These are phyloP conservation scores for Drosophila algonquin DNA, from an alignment of 2,888 invertebrate genomes.

Conservation along the genomic window DNA sequence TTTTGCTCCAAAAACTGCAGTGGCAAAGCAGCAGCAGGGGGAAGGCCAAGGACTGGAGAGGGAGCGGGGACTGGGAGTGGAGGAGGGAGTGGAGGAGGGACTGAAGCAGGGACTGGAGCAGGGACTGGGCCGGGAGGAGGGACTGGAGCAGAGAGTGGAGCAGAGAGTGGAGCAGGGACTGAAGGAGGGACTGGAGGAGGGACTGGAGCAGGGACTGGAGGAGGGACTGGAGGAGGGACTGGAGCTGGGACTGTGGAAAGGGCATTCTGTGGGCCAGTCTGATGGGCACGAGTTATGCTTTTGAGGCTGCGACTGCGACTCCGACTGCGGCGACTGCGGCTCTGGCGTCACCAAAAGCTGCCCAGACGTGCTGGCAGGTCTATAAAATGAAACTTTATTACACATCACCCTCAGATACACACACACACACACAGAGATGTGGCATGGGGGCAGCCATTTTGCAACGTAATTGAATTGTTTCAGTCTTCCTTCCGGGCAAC, in stretches of 20 bases:
- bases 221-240: too few relatives aligned
- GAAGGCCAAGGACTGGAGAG: slow-evolving; percentile 2
- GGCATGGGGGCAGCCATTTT: slow-evolving; percentile 55
- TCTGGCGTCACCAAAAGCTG: slow-evolving; percentile 64
- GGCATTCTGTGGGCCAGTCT: slow-evolving; percentile 33
- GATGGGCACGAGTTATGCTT: slow-evolving; percentile 76
- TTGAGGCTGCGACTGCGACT: slow-evolving; percentile 43
- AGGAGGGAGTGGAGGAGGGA: slow-evolving; percentile 1
- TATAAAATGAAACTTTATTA: slow-evolving; percentile 79
- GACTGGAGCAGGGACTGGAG: too few relatives aligned
- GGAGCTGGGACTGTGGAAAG: too few relatives aligned
- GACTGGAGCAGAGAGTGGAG: too few relatives aligned
- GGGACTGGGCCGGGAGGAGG: slow-evolving; percentile 13
- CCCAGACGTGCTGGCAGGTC: slow-evolving; percentile 70
- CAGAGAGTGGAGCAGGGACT: slow-evolving; percentile 21
- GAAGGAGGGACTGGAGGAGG: too few relatives aligned
- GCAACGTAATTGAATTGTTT: slow-evolving; percentile 80
- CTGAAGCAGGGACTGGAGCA: slow-evolving; percentile 1
- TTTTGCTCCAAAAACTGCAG: slow-evolving; percentile 48
- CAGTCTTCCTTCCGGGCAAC: slow-evolving; percentile 50
- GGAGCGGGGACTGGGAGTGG: slow-evolving; percentile 4
- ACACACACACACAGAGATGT: slow-evolving; percentile 9
- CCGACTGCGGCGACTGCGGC: slow-evolving; percentile 27
- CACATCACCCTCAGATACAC: slow-evolving; percentile 48
- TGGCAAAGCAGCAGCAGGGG: slow-evolving; percentile 18